Base-by-base conservation (phyloP, 2,888 invertebrate species). In the Melieria picta region DNA sequence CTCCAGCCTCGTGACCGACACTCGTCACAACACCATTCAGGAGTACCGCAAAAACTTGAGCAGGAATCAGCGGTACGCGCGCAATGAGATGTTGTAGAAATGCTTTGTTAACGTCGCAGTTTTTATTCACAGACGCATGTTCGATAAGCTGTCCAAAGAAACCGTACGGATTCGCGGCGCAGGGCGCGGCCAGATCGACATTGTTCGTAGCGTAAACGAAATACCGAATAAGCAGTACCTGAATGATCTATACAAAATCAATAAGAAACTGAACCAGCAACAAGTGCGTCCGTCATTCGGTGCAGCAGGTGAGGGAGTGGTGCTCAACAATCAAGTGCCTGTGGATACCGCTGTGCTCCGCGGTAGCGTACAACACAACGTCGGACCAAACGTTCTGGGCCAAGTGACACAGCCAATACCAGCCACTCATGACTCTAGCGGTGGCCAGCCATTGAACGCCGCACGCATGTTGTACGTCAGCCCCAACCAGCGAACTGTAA, bases 241-340 rank as follows among this genome's bases (percentile, higher is more conserved):
- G 7, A 85, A 84, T 69, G 85, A 86, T 78, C 75, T 85, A 7
- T 78, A 81, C 69, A 85, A 83, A 76, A 79, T 82, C 71, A 82
- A 82, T 11, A 80, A 73, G 47, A 66, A 83, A 7, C 50, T 85
- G 5, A 83, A 84, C 62, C 10, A 76, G 46, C 30, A 30, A 2
- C 30, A 80, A 4, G 75, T 85, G 1, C 80, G 82, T 6, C 79
- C 82, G 47, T 72, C 80, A 4, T 85, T 85, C 63, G 81, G 79
- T 0, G 42, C 75, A 6, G 75, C 79, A 42, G 84, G 82, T 0
- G 67, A 79, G 5, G 79, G 79, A 5, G 75, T 86, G 5, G 42
- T 81, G 4, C 66, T 86, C 4, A 86, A 85, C 74, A 81, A 83
- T 61, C 81, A 85, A 56, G 69, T 85, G 5, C 45, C 76, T 0